A percentile compares a stretch with the other conserved stretches of the same genome.
phyloP scores from a whole-genome alignment of 2,888 invertebrate species.

The Sarcophaga rosellei region DNA sequence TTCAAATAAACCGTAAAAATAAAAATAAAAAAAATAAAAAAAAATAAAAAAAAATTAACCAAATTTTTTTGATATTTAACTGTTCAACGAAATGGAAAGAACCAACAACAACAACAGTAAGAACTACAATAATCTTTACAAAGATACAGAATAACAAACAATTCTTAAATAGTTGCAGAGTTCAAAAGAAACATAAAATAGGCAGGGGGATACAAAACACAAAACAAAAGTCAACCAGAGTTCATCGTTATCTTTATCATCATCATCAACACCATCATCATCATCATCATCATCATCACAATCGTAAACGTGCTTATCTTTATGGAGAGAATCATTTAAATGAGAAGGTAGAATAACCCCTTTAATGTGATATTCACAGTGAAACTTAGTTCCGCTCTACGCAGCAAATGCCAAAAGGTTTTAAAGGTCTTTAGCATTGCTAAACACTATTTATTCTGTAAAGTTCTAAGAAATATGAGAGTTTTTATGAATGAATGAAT shows the following conservation, averaged over 20 bases:
- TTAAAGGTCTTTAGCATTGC: background rate
- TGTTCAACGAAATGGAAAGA: conserved; percentile 51
- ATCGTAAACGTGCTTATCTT: background rate
- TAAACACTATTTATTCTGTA: background rate
- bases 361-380: conserved; percentile 16
- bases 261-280: background rate
- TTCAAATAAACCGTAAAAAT: conserved; percentile 13
- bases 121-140: background rate
- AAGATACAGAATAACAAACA: conserved; percentile 1
- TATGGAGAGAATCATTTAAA: background rate
- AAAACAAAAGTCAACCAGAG: conserved; percentile 27
- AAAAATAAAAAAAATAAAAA: no score
- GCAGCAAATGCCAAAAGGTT: background rate
- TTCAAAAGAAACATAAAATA: conserved; percentile 1
- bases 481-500: background rate
- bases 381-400: background rate
- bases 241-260: background rate
- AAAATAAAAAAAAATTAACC: background rate
- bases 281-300: background rate
- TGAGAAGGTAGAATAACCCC: conserved; percentile 6
- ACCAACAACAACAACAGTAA: conserved; percentile 5
- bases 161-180: background rate
- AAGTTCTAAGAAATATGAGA: background rate
- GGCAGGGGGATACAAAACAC: background rate
- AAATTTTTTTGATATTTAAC: conserved; percentile 48